phyloP scores from a whole-genome alignment of 2,797 vertebrate species.

The Helostoma temminkii region DNA sequence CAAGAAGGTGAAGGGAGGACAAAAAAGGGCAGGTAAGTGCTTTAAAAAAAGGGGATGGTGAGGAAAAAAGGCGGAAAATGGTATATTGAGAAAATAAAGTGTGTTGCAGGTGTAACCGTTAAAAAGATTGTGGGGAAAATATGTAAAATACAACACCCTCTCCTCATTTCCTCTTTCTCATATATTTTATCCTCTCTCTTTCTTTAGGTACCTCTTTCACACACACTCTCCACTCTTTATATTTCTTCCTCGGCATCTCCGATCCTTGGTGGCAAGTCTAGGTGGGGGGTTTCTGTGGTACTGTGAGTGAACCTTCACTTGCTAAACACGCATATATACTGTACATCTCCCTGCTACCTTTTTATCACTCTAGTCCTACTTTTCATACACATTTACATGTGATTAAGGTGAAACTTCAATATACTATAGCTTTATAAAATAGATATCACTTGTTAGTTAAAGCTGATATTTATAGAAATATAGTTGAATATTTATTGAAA shows the following conservation, averaged over 20 bases:
- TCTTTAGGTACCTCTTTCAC: slow-evolving; percentile 55
- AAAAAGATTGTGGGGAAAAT: slow-evolving; percentile 84
- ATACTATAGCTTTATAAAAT: slow-evolving; percentile 1
- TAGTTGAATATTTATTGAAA: slow-evolving; percentile 9
- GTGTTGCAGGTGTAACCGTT: slow-evolving; percentile 84
- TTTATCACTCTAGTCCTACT: slow-evolving; percentile 5
- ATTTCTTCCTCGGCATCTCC: slow-evolving; percentile 82
- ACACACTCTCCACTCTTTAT: slow-evolving; percentile 66
- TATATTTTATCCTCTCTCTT: slow-evolving; percentile 52
- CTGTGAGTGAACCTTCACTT: slow-evolving; percentile 79
- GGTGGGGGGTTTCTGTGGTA: slow-evolving; percentile 78
- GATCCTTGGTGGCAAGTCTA: slow-evolving; percentile 81
- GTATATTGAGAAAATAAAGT: slow-evolving; percentile 69
- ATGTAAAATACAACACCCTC: slow-evolving; percentile 64
- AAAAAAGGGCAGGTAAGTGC: slow-evolving; percentile 20
- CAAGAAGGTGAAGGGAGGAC: slow-evolving; percentile 41
- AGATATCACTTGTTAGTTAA: not conserved
- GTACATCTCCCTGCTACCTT: slow-evolving; percentile 14
- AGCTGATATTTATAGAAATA: slow-evolving; percentile 9
- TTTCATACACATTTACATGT: slow-evolving; percentile 16
- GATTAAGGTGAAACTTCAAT: slow-evolving; percentile 17
- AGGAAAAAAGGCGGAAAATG: slow-evolving; percentile 59
- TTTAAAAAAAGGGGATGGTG: slow-evolving; percentile 34
- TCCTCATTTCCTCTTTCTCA: slow-evolving; percentile 53
- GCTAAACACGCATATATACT: slow-evolving; percentile 47